These are phyloP conservation scores for Pseudococcus longispinus DNA, from an alignment of 2,888 invertebrate genomes.

Conservation along the genomic window DNA sequence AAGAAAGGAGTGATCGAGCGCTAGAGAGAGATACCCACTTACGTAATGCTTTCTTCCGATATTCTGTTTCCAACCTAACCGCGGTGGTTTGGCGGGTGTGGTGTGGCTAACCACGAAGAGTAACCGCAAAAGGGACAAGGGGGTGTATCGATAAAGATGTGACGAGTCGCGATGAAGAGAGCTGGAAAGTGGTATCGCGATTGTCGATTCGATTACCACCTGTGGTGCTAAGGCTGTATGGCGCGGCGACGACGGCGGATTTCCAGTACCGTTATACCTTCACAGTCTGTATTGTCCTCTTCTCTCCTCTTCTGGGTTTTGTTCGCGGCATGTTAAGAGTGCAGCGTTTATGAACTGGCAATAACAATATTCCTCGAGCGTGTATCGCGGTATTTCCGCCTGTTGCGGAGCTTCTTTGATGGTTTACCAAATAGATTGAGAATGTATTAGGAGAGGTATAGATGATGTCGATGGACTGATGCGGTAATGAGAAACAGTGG, in stretches of 20 bases:
- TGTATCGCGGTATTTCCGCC: background rate
- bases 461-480: background rate
- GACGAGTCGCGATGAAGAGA: background rate
- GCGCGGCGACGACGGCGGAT: background rate
- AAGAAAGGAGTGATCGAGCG: background rate
- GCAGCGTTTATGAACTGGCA: background rate
- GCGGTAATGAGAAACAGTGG: background rate
- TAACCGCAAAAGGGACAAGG: background rate
- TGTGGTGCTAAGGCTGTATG: background rate
- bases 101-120: background rate
- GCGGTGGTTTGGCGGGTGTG: background rate
- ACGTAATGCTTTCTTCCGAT: slow-evolving; percentile 45
- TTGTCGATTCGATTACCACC: slow-evolving; percentile 36
- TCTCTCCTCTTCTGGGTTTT: background rate
- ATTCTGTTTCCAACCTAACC: slow-evolving; percentile 26
- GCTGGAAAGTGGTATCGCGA: slow-evolving; percentile 39
- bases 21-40: background rate
- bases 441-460: background rate
- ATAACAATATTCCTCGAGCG: background rate
- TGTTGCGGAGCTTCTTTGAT: background rate
- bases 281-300: background rate
- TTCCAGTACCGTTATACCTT: background rate
- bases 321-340: background rate
- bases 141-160: background rate
- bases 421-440: background rate